phyloP scores from a whole-genome alignment of 53 echinoderm and acorn worm genomes.

The Arbacia lixula region DNA sequence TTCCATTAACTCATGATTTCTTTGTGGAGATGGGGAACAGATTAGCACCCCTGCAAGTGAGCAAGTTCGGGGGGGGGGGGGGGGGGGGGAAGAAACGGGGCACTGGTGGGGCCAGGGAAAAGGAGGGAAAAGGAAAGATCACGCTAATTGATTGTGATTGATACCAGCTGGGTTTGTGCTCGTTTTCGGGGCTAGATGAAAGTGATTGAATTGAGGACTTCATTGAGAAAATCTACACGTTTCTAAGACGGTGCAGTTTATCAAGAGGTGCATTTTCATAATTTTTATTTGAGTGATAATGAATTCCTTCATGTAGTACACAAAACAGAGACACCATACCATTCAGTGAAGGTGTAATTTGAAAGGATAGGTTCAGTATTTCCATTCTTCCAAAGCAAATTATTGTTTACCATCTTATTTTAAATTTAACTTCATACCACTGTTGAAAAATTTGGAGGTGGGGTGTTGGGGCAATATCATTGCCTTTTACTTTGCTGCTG shows the following conservation, averaged over 20 bases:
- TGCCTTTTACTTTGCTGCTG: no score
- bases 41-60: conserved; percentile 19
- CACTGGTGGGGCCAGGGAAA: conserved; percentile 19
- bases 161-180: conserved; percentile 20
- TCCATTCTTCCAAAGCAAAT: no score
- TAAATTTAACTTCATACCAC: no score
- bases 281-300: background rate
- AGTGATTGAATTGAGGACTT: conserved; percentile 18
- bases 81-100: background rate
- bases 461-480: no score
- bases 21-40: conserved; percentile 18
- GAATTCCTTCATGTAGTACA: background rate
- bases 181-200: conserved; percentile 25
- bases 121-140: conserved; percentile 23
- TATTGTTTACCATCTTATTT: no score
- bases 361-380: no score
- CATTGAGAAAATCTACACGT: conserved; percentile 45
- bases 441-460: no score
- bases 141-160: conserved; percentile 47
- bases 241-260: background rate
- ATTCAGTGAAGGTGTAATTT: no score
- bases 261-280: background rate
- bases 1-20: conserved; percentile 42
- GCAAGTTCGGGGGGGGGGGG: background rate
- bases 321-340: background rate